Evolutionary conservation across 2,797 vertebrate species (phyloP).

Genomic region (Hybognathus amarus): DNA sequence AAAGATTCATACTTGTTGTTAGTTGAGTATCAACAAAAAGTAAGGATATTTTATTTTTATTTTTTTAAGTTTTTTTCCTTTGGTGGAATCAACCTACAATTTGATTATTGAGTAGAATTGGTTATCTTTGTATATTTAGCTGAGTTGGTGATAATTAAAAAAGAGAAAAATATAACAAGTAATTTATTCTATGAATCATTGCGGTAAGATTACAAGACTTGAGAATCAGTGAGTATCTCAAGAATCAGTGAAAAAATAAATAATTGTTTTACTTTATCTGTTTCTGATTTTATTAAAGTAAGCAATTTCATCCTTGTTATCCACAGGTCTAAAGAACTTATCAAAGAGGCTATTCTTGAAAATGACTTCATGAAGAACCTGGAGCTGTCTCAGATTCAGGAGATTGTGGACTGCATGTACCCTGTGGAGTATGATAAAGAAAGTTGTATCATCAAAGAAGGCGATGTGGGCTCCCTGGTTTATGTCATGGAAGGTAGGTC

Average conservation of each 20-base stretch:
- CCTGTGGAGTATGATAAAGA: conserved; percentile 97
- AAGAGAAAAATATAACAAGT: not conserved
- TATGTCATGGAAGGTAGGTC: conserved; percentile 97
- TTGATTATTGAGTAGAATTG: not conserved
- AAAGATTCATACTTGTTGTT: not conserved
- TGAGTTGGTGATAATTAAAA: not conserved
- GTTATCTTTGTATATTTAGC: not conserved
- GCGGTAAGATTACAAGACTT: not conserved
- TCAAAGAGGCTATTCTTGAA: conserved; percentile 98
- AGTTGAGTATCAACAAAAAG: not conserved
- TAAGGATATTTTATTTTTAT: not conserved
- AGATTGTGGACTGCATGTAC: conserved; percentile 99
- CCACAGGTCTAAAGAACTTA: conserved; percentile 94
- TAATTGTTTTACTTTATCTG: not conserved
- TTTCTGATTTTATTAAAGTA: conserved; percentile 1
- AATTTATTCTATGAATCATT: not conserved
- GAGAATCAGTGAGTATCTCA: not conserved
- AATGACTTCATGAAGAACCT: conserved; percentile 99
- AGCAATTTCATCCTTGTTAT: not conserved
- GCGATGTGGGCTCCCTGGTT: conserved; percentile 96
- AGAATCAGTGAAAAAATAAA: not conserved
- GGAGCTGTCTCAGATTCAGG: conserved; percentile 98
- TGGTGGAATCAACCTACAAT: not conserved
- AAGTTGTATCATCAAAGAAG: conserved; percentile 99
- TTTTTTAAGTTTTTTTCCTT: not conserved